These are phyloP conservation scores for Heterotis niloticus DNA, from an alignment of 2,113 vertebrate genomes.

Conservation along the genomic window DNA sequence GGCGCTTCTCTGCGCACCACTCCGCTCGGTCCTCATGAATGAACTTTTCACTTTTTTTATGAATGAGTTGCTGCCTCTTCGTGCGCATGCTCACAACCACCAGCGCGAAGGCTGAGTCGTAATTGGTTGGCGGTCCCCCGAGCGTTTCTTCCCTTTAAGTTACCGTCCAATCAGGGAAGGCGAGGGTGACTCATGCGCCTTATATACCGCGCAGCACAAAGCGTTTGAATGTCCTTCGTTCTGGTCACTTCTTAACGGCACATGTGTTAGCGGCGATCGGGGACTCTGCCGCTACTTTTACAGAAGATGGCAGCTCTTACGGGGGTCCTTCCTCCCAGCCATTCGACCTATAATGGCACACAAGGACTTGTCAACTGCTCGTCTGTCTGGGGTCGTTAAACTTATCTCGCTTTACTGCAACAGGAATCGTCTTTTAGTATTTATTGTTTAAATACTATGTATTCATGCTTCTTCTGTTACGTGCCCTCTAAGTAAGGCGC, in stretches of 20 bases:
- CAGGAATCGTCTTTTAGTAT: not conserved
- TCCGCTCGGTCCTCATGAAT: slow-evolving; percentile 77
- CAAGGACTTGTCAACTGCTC: not conserved
- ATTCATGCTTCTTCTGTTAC: too few species aligned
- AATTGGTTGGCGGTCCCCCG: slow-evolving; percentile 74
- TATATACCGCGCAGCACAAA: slow-evolving; percentile 61
- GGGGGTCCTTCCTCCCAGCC: too few species aligned
- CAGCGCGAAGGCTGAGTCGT: slow-evolving; percentile 79
- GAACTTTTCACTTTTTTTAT: slow-evolving; percentile 72
- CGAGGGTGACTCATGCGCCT: slow-evolving; percentile 78
- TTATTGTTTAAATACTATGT: too few species aligned
- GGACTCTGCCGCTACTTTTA: slow-evolving; percentile 13
- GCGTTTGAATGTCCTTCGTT: slow-evolving; percentile 46
- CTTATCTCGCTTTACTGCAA: not conserved
- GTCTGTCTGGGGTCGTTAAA: not conserved
- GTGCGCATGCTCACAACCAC: slow-evolving; percentile 71
- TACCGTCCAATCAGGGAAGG: slow-evolving; percentile 68
- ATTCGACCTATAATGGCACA: too few species aligned
- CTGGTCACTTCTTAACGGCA: slow-evolving; percentile 21
- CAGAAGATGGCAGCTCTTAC: not conserved
- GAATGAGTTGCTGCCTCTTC: slow-evolving; percentile 68
- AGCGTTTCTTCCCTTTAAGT: slow-evolving; percentile 49
- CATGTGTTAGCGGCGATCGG: slow-evolving; percentile 8
- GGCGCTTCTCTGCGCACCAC: slow-evolving; percentile 40
- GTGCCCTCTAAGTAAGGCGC: too few species aligned